These are phyloP conservation scores for Xestia xanthographa DNA, from an alignment of 2,888 invertebrate species.

Conservation along the genomic window DNA sequence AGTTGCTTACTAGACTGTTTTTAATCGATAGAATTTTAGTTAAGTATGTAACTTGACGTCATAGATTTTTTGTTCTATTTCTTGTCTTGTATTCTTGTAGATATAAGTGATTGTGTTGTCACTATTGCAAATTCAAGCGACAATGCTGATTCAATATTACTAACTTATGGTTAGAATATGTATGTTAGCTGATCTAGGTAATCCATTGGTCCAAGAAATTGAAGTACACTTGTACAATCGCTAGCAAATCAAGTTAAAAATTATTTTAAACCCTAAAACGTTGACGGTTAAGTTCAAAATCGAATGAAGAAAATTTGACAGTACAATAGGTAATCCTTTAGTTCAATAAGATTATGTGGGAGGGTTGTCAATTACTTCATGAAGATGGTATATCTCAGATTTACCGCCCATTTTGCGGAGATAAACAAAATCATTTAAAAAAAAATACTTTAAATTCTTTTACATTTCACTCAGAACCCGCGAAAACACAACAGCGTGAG, in stretches of 20 bases:
- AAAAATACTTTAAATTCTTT: not conserved
- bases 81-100: not conserved
- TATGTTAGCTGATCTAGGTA: not conserved
- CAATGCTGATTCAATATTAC: not conserved
- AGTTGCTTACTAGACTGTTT: not conserved
- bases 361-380: not conserved
- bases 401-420: not conserved
- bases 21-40: not conserved
- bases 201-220: not conserved
- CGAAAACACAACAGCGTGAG: constrained; percentile 71
- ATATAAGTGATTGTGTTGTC: too few relatives aligned
- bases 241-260: too few relatives aligned
- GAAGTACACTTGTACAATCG: not conserved
- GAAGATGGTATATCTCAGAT: not conserved
- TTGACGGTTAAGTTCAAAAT: too few relatives aligned
- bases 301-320: too few relatives aligned
- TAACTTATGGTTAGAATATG: not conserved
- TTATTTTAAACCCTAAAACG: too few relatives aligned
- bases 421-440: not conserved
- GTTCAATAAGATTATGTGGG: not conserved
- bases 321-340: not conserved
- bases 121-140: not conserved
- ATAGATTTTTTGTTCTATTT: not conserved
- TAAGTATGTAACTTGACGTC: not conserved
- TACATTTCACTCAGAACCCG: constrained; percentile 83